Percentiles rank a stretch among this genome's conserved stretches.
phyloP scores from a whole-genome alignment of 2,888 invertebrate genomes.

The Aphidoletes aphidimyza region DNA sequence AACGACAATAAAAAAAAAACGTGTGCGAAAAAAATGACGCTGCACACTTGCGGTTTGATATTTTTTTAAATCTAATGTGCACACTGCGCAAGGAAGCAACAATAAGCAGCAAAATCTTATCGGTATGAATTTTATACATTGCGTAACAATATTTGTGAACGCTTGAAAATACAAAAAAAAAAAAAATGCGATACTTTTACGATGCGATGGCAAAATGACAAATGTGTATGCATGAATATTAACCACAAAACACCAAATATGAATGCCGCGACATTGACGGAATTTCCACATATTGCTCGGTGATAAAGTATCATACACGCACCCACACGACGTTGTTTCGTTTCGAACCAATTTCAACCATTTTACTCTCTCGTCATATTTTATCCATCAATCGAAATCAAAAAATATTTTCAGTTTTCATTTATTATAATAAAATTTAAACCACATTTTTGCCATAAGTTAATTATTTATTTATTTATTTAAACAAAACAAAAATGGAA shows the following conservation, averaged over 20 bases:
- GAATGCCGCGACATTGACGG: neutral
- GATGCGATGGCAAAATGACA: neutral
- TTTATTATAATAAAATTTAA: conserved; percentile 15
- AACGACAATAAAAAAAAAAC: too few species aligned
- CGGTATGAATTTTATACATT: neutral
- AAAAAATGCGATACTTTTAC: neutral
- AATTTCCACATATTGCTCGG: neutral
- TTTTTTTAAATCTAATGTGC: conserved; percentile 37
- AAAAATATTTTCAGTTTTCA: neutral
- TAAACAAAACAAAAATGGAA: too few species aligned
- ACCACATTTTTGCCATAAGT: conserved; percentile 11
- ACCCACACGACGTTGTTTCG: neutral
- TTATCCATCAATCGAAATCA: neutral
- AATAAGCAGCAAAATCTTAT: too few species aligned
- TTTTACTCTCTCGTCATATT: neutral
- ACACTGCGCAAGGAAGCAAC: neutral
- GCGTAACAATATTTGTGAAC: conserved; percentile 22
- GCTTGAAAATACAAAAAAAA: neutral
- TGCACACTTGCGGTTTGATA: conserved; percentile 28
- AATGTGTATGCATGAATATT: neutral
- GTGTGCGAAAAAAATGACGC: too few species aligned
- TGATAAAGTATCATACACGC: neutral
- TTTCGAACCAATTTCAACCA: conserved; percentile 25
- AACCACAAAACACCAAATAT: neutral
- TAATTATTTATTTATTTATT: too few species aligned